A percentile compares a stretch with the other conserved stretches of the same genome.
These are phyloP conservation scores for Pseudobourletiella spinata DNA, from an alignment of 1,140 invertebrate species.

Conservation along the genomic window DNA sequence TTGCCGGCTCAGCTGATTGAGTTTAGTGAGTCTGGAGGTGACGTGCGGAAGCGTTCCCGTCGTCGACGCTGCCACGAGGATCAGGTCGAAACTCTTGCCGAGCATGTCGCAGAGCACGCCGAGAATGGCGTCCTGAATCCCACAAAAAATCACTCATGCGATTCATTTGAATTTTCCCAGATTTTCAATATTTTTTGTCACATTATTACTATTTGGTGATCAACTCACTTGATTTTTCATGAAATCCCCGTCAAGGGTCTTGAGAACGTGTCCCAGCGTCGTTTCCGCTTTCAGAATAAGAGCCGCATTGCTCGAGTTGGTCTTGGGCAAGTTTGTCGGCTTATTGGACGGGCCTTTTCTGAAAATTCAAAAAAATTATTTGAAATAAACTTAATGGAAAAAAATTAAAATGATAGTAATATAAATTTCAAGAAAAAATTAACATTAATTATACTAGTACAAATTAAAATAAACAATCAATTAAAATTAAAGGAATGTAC, in stretches of 20 bases:
- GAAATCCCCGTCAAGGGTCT: conserved; percentile 70
- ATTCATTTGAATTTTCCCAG: too few species aligned
- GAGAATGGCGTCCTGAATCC: conserved; percentile 42
- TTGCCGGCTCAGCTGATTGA: conserved; percentile 81
- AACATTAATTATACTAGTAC: too few species aligned
- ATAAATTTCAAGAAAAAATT: too few species aligned
- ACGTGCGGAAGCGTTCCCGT: conserved; percentile 80
- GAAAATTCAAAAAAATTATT: conserved; percentile 26
- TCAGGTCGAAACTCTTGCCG: conserved; percentile 75
- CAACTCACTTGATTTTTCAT: conserved; percentile 68
- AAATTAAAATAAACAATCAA: too few species aligned
- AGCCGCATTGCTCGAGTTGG: conserved; percentile 27
- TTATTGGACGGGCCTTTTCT: conserved; percentile 10
- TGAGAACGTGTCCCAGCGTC: conserved; percentile 74
- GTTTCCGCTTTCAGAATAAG: conserved; percentile 72
- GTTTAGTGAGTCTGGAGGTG: conserved; percentile 77
- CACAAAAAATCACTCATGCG: too few species aligned
- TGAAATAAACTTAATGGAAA: too few species aligned
- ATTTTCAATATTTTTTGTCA: too few species aligned
- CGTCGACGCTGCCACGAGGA: conserved; percentile 78
- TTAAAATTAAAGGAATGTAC: too few species aligned
- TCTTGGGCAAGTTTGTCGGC: conserved; percentile 4
- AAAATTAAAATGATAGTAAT: too few species aligned
- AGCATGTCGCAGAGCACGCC: conserved; percentile 60
- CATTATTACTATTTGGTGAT: too few species aligned